Evolutionary conservation across 2,113 vertebrate genomes (phyloP).

Genomic region (Anthoscopus minutus): DNA sequence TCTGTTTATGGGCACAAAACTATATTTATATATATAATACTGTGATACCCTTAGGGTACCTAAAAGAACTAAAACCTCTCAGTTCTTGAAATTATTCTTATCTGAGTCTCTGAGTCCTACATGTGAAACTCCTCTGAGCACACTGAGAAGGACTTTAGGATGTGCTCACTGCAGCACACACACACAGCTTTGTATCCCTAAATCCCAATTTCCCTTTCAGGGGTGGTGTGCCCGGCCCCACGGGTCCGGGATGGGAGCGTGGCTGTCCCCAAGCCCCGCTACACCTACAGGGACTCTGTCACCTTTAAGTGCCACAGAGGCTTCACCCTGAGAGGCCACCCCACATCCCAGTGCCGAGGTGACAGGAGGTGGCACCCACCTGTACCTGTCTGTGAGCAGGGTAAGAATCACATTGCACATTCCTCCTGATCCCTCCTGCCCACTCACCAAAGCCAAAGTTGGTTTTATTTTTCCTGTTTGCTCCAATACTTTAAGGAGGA

Average conservation of each 20-base stretch:
- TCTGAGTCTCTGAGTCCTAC: not conserved
- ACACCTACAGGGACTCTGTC: constrained; percentile 45
- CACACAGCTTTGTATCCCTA: fast-evolving
- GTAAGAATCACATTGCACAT: not conserved
- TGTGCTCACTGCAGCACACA: not conserved
- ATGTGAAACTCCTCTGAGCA: not conserved
- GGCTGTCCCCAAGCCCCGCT: not conserved
- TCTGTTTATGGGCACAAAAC: not conserved
- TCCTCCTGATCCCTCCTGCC: not conserved
- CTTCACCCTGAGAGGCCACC: constrained; percentile 58
- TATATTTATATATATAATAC: not conserved
- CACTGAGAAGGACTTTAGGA: not conserved
- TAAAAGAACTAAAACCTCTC: not conserved
- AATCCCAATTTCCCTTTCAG: not conserved
- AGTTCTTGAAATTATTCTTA: not conserved
- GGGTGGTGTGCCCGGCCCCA: constrained; percentile 3
- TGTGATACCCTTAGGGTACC: not conserved
- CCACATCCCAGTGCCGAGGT: constrained; percentile 41
- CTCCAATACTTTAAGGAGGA: not conserved
- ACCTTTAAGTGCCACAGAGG: constrained; percentile 26
- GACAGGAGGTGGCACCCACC: constrained; percentile 52
- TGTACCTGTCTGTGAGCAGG: constrained; percentile 39
- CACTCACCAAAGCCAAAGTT: fast-evolving
- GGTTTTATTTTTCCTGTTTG: not conserved
- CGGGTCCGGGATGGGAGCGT: not conserved